Conservation (phyloP, 2,113 vertebrate species). For the Gorsachius goisagi region DNA sequence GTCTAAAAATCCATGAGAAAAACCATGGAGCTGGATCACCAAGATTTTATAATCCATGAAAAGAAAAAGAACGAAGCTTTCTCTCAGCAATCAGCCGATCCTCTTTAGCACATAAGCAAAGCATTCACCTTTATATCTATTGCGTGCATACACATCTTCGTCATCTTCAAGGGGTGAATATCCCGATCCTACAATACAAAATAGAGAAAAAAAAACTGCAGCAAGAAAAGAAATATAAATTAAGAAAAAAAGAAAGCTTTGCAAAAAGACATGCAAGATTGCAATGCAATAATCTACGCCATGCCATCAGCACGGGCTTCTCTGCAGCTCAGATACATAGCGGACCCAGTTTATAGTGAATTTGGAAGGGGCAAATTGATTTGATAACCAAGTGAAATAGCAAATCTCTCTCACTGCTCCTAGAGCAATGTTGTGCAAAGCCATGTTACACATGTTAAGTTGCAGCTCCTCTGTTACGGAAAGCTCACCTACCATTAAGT, state of each 20-base stretch:
- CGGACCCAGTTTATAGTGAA: slow-evolving; percentile 61
- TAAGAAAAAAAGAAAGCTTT: slow-evolving; percentile 52
- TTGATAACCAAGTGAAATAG: not conserved
- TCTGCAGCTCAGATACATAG: slow-evolving; percentile 20
- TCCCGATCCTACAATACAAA: slow-evolving; percentile 91
- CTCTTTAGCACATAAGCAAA: slow-evolving; percentile 76
- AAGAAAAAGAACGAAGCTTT: slow-evolving; percentile 46
- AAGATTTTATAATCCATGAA: slow-evolving; percentile 18
- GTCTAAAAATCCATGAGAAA: not conserved
- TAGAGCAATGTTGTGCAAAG: not conserved
- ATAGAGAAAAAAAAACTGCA: slow-evolving; percentile 75
- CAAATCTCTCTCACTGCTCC: not conserved
- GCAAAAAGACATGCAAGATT: slow-evolving; percentile 69
- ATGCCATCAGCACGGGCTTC: slow-evolving; percentile 10
- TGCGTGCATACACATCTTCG: slow-evolving; percentile 86
- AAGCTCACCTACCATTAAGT: not conserved
- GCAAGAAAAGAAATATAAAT: slow-evolving; percentile 75
- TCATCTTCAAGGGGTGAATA: slow-evolving; percentile 89
- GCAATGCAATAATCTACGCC: slow-evolving; percentile 56
- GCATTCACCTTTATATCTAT: slow-evolving; percentile 91
- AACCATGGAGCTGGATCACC: slow-evolving; percentile 14
- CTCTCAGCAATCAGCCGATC: slow-evolving; percentile 60
- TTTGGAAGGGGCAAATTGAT: not conserved
- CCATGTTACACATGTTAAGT: not conserved
- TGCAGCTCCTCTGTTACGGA: not conserved